Base-by-base conservation (phyloP, 2,888 invertebrate genomes). In the Plusia festucae region DNA sequence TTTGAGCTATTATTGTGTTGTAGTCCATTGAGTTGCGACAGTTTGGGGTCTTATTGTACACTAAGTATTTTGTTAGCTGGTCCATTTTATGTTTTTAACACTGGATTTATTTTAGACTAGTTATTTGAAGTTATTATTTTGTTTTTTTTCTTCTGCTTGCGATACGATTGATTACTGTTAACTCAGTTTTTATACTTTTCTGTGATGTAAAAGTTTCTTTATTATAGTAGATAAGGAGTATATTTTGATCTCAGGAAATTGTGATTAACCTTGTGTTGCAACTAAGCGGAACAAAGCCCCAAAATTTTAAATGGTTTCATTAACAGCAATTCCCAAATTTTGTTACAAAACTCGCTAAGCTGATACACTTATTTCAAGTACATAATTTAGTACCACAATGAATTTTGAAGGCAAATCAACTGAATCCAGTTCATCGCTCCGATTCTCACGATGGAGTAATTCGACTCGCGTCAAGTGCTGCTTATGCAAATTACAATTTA, bases 31-130 rank as follows among this genome's bases (percentile, higher is more conserved):
- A 82, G 51, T 89, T 85, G 5, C 85, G 87, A 20, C 85, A 85
- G 68, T 85, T 86, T n/a, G 94, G 94, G 3, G 90, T 93, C 83
- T 88, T 90, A 73, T 94, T 94, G 68, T 94, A 94, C 49, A 94
- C 89, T 66, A 94, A 70, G 66, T 84, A 94, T 57, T 90, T 92
- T 55, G 91, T 93, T 60, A 94, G 76, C 49, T 90, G 92, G 78
- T 94, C 94, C 92, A 93, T 92, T 73, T 73, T 74, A 68, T 73
- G 51, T 49, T 65, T 27, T 1, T 9, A 22, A 4, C 59, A 60
- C 55, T 55, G 40, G 2, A 6, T 56, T 60, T 60, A 5, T 40
- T 40, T 34, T 15, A 5, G 1, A 40, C 4, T 2, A n/a, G 6
- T n/a, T n/a, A 5, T n/a, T 46, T 6, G 27, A 32, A 24, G 27